A percentile compares a stretch with the other conserved stretches of the same genome.
Conservation (phyloP, 2,797 vertebrate genomes). For the Anas bernieri region DNA sequence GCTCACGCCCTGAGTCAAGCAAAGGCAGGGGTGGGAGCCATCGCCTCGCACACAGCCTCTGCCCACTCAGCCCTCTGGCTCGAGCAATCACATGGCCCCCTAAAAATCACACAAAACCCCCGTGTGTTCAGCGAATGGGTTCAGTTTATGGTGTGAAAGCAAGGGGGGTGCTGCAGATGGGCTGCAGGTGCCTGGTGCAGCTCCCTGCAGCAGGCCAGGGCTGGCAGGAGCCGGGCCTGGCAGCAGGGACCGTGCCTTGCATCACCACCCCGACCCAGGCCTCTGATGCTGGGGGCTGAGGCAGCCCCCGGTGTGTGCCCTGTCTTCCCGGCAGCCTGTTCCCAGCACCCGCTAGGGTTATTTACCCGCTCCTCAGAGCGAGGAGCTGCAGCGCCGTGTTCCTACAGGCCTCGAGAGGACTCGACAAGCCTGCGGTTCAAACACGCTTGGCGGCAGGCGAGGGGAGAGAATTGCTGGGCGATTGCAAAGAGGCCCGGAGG, state of each 20-base stretch:
- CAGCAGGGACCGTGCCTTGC: not conserved
- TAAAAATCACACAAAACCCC: not conserved
- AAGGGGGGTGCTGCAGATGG: accelerated
- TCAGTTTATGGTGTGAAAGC: not conserved
- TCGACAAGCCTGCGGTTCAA: slow-evolving; percentile 41
- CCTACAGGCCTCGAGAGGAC: slow-evolving; percentile 51
- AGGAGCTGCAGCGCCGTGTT: slow-evolving; percentile 8
- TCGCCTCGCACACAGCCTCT: not conserved
- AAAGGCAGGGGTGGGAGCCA: not conserved
- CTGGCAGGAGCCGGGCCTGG: not conserved
- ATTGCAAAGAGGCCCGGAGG: slow-evolving; percentile 58
- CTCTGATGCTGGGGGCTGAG: accelerated
- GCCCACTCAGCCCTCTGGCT: not conserved
- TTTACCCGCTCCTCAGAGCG: slow-evolving; percentile 3
- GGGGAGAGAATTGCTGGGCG: slow-evolving; percentile 27
- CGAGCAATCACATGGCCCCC: not conserved
- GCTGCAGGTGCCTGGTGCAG: not conserved
- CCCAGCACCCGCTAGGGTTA: not conserved
- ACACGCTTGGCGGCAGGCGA: not conserved
- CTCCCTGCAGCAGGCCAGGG: not conserved
- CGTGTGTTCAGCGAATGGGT: accelerated
- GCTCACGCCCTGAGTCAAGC: not conserved
- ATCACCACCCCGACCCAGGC: not conserved
- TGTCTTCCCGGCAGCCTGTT: not conserved
- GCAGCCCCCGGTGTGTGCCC: not conserved